phyloP scores from a whole-genome alignment of 2,888 invertebrate genomes.

The Epicampocera succincta region DNA sequence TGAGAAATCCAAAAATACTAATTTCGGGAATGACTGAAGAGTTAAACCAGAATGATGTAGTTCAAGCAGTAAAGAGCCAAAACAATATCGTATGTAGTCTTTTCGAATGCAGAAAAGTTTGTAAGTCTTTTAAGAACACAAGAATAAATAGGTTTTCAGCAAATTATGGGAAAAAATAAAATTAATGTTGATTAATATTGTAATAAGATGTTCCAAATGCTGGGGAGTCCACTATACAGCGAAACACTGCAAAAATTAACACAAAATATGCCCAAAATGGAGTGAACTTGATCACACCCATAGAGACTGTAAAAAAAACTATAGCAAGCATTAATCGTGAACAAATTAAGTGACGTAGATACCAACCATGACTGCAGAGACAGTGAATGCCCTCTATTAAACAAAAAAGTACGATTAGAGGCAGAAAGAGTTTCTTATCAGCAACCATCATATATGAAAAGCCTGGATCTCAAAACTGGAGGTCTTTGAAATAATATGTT shows the following conservation, averaged over 20 bases:
- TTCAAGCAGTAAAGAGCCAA: conserved; percentile 12
- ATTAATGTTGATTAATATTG: conserved; percentile 54
- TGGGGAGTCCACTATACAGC: conserved; percentile 58
- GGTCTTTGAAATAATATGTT: background rate
- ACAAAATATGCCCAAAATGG: conserved; percentile 4
- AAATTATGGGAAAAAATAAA: conserved; percentile 40
- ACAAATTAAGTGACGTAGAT: conserved; percentile 8
- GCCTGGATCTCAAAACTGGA: conserved; percentile 25
- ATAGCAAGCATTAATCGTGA: conserved; percentile 45
- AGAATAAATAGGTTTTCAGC: conserved; percentile 33
- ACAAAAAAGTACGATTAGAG: background rate
- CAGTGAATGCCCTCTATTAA: background rate
- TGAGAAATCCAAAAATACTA: conserved; percentile 1
- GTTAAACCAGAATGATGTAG: conserved; percentile 15
- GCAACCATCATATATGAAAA: background rate
- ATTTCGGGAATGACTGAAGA: conserved; percentile 4
- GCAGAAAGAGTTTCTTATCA: conserved; percentile 12
- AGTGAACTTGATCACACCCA: background rate
- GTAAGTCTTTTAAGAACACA: conserved; percentile 18
- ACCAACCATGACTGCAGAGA: conserved; percentile 48
- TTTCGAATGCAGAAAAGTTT: conserved; percentile 13
- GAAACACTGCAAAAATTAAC: conserved; percentile 9
- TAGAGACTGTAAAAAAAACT: conserved; percentile 23
- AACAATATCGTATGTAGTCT: conserved; percentile 2
- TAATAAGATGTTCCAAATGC: conserved; percentile 56